Conservation (phyloP, 1,140 invertebrate species). For the Chrysomallon squamiferum region DNA sequence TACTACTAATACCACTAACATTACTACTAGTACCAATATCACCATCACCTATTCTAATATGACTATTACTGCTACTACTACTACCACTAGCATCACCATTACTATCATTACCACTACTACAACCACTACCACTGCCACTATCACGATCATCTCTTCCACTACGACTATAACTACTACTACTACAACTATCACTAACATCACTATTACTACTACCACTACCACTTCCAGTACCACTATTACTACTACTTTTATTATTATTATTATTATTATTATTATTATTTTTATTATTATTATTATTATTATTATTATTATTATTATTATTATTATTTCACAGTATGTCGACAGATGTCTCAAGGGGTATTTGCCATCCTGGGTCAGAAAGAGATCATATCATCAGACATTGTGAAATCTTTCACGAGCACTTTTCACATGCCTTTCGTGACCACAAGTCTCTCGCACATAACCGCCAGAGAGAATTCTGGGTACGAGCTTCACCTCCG, state of each 20-base stretch:
- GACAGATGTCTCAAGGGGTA: slow-evolving; percentile 87
- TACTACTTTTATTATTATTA: too few relatives aligned
- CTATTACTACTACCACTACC: background rate
- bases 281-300: too few relatives aligned
- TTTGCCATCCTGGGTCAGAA: slow-evolving; percentile 90
- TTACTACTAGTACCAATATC: background rate
- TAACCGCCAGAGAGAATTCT: slow-evolving; percentile 4
- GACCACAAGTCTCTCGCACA: slow-evolving; percentile 57
- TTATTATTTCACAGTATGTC: slow-evolving; percentile 85
- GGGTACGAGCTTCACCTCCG: slow-evolving; percentile 70
- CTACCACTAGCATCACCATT: background rate
- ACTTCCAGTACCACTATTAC: too few relatives aligned
- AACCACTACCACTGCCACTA: background rate
- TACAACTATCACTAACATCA: background rate
- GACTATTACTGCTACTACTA: background rate
- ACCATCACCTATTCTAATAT: background rate
- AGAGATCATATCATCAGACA: slow-evolving; percentile 89
- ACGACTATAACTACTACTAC: background rate
- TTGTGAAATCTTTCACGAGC: slow-evolving; percentile 91
- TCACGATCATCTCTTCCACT: background rate
- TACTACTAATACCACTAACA: background rate
- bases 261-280: too few relatives aligned
- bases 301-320: too few relatives aligned
- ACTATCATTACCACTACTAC: background rate
- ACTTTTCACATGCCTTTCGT: slow-evolving; percentile 96